Conservation (phyloP, 1,140 invertebrate species). For the Bombus balteatus region DNA sequence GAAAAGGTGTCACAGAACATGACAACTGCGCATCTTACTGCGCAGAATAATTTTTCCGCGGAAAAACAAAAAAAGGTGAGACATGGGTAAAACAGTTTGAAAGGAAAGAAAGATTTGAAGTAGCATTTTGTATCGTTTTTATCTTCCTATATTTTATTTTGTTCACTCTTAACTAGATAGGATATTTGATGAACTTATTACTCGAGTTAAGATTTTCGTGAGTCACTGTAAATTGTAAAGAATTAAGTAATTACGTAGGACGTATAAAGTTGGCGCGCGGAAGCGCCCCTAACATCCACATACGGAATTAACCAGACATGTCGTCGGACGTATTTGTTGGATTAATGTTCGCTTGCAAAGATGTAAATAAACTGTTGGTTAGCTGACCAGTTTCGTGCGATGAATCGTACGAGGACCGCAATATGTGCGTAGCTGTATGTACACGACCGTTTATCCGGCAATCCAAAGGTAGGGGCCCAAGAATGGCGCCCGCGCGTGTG, state of each 20-base stretch:
- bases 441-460: conserved; percentile 57
- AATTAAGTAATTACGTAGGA: background rate
- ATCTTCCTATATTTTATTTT: background rate
- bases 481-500: background rate
- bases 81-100: no score
- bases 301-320: conserved; percentile 69
- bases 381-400: conserved; percentile 72
- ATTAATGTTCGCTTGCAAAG: conserved; percentile 65
- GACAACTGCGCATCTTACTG: background rate
- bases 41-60: background rate
- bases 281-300: conserved; percentile 36
- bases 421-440: conserved; percentile 72
- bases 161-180: no score
- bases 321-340: conserved; percentile 66
- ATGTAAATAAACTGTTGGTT: conserved; percentile 76
- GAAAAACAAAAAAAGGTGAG: background rate
- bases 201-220: background rate
- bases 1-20: background rate
- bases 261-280: background rate
- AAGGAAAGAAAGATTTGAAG: no score
- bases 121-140: background rate
- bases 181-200: no score
- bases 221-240: background rate
- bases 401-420: conserved; percentile 63
- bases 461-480: conserved; percentile 71